Base-by-base conservation (phyloP, 1,140 invertebrate species). In the Scaptomyza pallida region DNA sequence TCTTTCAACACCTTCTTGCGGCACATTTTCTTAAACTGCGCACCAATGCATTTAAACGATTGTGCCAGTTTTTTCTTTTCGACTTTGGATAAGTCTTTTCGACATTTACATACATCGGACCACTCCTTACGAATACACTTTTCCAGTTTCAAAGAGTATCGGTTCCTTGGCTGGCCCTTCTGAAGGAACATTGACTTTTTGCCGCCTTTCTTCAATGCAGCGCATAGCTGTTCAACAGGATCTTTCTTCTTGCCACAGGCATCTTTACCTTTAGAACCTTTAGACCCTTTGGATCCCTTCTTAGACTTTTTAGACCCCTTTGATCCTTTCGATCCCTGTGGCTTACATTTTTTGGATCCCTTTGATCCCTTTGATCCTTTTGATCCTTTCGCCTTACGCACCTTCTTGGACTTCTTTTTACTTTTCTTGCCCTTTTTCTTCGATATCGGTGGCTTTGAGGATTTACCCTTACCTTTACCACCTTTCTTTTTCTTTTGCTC, bases 61-160 rank as follows among this genome's bases (percentile, higher is more conserved):
- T 19, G 10, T 8, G 12, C 17, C 8, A 68, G 37, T 6, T 17
- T 41, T 19, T 51, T 2, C 3, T 45, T 19, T 3, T 68, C 47
- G 12, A 1, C 3, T 19, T 54, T 52, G 2, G 40, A n/a, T 0
- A 61, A 45, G 1, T 21, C 15, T 1, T 50, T 19, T 9, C 10
- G 56, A 30, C 35, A 10, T 9, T 19, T 16, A 15, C 47, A 40
- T 3, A 54, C 15, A 30, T 52, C n/a, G 13, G 21, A 15, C 65
- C 65, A 68, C 21, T 61, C 40, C 0, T 30, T 23, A 9, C 17
- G 19, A 2, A 68, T 47, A 12, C 65, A 68, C 9, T 54, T 54
- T 23, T 68, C 56, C 6, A 68, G 12, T 12, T 54, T 52, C 5
- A 61, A 9, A 5, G 44, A 30, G 16, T 47, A 61, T 0, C 9